These are phyloP conservation scores for Otolemur garnettii DNA, from an alignment of 2,113 vertebrate genomes.

Conservation along the genomic window DNA sequence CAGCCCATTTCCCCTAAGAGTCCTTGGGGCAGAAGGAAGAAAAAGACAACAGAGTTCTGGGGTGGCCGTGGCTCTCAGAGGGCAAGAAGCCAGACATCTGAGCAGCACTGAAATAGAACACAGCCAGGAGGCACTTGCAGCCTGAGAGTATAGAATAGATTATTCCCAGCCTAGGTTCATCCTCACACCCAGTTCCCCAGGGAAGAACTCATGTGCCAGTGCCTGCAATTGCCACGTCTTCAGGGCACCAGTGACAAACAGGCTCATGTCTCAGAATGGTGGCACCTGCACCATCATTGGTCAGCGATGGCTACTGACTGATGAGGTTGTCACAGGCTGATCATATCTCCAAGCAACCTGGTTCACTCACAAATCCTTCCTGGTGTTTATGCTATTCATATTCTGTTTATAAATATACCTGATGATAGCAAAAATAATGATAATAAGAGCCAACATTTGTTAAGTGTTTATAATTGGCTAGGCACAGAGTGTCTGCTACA, in stretches of 20 bases:
- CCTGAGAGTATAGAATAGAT: neutral
- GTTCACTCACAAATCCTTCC: neutral
- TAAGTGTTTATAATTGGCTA: neutral
- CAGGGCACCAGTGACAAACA: neutral
- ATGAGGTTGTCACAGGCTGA: neutral
- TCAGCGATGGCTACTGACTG: neutral
- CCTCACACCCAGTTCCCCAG: neutral
- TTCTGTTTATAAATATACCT: neutral
- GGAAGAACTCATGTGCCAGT: neutral
- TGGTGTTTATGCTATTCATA: no score
- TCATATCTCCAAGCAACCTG: neutral
- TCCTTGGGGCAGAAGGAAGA: neutral
- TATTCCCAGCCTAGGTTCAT: neutral
- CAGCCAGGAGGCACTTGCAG: neutral
- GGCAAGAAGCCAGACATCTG: neutral
- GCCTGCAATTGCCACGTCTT: neutral
- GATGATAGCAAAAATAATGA: neutral
- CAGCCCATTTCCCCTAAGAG: neutral
- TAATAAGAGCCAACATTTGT: neutral
- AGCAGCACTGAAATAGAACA: neutral
- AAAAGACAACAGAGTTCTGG: neutral
- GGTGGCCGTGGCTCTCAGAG: neutral
- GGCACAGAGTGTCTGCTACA: neutral
- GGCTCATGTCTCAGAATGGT: neutral
- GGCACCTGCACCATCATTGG: fast-evolving